Base-by-base conservation (phyloP, 2,888 invertebrate genomes). In the Pheosia tremula region DNA sequence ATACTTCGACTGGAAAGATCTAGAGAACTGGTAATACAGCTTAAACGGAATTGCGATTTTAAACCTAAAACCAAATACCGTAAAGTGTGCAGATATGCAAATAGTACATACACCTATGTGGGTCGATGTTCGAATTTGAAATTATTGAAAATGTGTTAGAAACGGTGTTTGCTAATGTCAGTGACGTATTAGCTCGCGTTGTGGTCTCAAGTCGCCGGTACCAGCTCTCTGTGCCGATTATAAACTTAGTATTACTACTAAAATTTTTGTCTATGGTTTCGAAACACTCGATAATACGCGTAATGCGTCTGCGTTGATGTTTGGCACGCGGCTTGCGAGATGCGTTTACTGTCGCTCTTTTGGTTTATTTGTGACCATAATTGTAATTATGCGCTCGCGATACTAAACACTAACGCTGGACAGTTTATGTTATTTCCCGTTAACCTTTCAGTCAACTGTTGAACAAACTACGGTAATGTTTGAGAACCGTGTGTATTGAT, bases 341-440 rank as follows among this genome's bases (percentile, higher is more conserved):
- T 75, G 78, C 71, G 74, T 81, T 81, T 81, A 80, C 78, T 80
- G 77, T 77, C 66, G 73, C 75, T 66, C 62, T 57, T 49, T n/a
- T 57, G 45, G 6, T 49, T 38, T 45, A 56, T 45, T 56, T 36
- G 41, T 47, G 45, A 5, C 3, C 41, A 47, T 8, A 56, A 45
- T 56, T 39, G 24, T 54, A 38, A 11, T 38, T 54, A 38, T 10
- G 37, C 8, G 37, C 53, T 38, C 37, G 53, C 53, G 45, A 47
- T 36, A 45, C 56, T 55, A 63, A 66, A 58, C 38, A 53, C 39
- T 41, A 53, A 60, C 59, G 49, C 59, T 59, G 55, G 36, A 52
- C 36, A 3, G 10, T 52, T 62, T 55, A 36, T 56, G 47, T 58
- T 45, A 52, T 63, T 9, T 10, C 43, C 9, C 43, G 4, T 9